These are phyloP conservation scores for Hemicrepidius hirtus DNA, from an alignment of 2,888 invertebrate species.

Conservation along the genomic window DNA sequence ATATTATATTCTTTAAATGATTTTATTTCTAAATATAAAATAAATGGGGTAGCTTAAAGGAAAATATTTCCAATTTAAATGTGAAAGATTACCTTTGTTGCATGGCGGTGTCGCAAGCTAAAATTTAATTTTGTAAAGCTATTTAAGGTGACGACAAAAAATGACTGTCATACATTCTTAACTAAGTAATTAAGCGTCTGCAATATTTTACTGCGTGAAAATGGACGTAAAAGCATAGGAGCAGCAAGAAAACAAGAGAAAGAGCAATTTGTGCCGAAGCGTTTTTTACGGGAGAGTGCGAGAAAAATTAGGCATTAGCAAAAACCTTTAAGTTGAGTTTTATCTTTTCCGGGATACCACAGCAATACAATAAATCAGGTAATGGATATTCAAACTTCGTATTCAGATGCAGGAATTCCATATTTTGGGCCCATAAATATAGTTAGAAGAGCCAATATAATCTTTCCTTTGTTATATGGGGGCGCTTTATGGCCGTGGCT, in stretches of 20 bases:
- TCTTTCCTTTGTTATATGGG: conserved; percentile 55
- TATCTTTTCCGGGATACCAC: conserved; percentile 43
- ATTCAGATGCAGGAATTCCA: conserved; percentile 54
- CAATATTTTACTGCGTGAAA: conserved; percentile 45
- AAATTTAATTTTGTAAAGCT: conserved; percentile 51
- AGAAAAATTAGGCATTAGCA: conserved; percentile 47
- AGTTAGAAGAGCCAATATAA: conserved; percentile 54
- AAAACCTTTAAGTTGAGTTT: conserved; percentile 43
- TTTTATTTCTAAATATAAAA: no score
- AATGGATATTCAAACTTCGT: conserved; percentile 55
- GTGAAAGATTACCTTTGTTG: conserved; percentile 33
- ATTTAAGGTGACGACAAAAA: conserved; percentile 52
- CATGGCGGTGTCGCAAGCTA: conserved; percentile 32
- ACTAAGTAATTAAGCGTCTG: conserved; percentile 51
- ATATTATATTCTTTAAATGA: no score
- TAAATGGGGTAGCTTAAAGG: background rate
- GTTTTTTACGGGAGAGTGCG: conserved; percentile 41
- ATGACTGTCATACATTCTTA: conserved; percentile 52
- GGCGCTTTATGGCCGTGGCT: conserved; percentile 50
- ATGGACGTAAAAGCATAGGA: conserved; percentile 35
- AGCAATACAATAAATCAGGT: conserved; percentile 53
- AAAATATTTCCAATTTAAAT: background rate
- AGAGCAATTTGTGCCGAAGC: conserved; percentile 41
- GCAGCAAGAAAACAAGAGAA: conserved; percentile 39
- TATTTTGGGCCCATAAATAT: conserved; percentile 54